Percentiles rank a stretch among this genome's conserved stretches.
phyloP scores from a whole-genome alignment of 2,888 invertebrate genomes.

The Agrochola circellaris region DNA sequence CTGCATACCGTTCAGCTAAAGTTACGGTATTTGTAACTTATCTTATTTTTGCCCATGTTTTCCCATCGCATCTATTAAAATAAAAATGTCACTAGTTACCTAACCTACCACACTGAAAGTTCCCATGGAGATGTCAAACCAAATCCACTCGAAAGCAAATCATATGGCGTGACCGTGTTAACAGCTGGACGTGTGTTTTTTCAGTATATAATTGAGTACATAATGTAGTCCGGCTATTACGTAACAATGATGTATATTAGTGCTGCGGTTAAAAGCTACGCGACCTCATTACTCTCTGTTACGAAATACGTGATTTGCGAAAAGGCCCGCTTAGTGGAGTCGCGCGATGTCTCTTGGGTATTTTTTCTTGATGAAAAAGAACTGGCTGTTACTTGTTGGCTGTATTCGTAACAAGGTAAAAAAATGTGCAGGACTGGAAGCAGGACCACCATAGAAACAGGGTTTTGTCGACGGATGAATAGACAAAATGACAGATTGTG shows the following conservation, averaged over 20 bases:
- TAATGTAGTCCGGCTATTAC: constrained; percentile 62
- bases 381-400: too few species aligned
- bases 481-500: too few species aligned
- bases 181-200: constrained; percentile 33
- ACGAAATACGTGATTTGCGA: constrained; percentile 60
- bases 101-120: constrained; percentile 7
- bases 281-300: constrained; percentile 64
- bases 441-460: too few species aligned
- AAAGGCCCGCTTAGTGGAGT: constrained; percentile 36
- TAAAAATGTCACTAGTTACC: not conserved
- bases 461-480: too few species aligned
- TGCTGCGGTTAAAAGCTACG: constrained; percentile 62
- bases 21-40: not conserved
- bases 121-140: constrained; percentile 34
- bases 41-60: not conserved
- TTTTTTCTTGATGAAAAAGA: constrained; percentile 6
- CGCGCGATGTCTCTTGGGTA: constrained; percentile 17
- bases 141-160: constrained; percentile 51
- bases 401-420: too few species aligned
- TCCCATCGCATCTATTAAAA: not conserved
- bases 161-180: constrained; percentile 66
- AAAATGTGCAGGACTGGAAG: too few species aligned
- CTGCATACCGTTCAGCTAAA: not conserved
- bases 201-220: constrained; percentile 56
- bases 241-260: constrained; percentile 73